A percentile compares a stretch with the other conserved stretches of the same genome.
Evolutionary conservation across 2,113 vertebrate species (phyloP).

Genomic region (Ploceus nigricollis): DNA sequence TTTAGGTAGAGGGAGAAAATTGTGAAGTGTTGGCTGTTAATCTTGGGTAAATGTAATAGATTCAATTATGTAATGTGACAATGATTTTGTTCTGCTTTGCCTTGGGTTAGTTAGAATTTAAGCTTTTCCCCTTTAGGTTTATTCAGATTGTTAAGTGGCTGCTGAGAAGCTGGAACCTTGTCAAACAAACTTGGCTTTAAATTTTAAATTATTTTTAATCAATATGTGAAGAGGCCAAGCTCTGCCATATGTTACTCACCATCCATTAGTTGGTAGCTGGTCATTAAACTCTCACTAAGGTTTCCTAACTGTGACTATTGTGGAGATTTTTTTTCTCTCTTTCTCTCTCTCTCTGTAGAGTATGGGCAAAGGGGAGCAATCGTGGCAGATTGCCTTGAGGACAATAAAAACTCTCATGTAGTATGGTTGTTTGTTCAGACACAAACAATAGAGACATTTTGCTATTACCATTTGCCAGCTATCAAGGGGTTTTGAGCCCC

Average conservation of each 20-base stretch:
- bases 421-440: constrained; percentile 68
- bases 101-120: constrained; percentile 41
- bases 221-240: constrained; percentile 12
- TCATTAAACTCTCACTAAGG: constrained; percentile 59
- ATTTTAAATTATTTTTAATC: constrained; percentile 55
- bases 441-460: constrained; percentile 76
- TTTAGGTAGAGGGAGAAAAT: not conserved
- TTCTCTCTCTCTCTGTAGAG: constrained; percentile 26
- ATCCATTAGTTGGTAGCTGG: constrained; percentile 55
- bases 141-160: constrained; percentile 4
- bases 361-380: constrained; percentile 51
- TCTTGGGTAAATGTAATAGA: not conserved
- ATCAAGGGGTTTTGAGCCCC: constrained; percentile 62
- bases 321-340: not conserved
- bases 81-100: not conserved
- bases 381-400: constrained; percentile 80
- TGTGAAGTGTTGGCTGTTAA: not conserved
- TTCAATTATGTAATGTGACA: constrained; percentile 27
- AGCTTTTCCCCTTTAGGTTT: not conserved
- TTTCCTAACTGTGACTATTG: constrained; percentile 39
- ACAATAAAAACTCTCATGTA: constrained; percentile 80
- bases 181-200: constrained; percentile 26
- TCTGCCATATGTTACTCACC: constrained; percentile 36
- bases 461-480: constrained; percentile 70
- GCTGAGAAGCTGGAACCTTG: constrained; percentile 7